Evolutionary conservation across 2,113 vertebrate genomes (phyloP), one percentile per base, ranked within the genome.

Genomic region (Falcunculus frontatus): DNA sequence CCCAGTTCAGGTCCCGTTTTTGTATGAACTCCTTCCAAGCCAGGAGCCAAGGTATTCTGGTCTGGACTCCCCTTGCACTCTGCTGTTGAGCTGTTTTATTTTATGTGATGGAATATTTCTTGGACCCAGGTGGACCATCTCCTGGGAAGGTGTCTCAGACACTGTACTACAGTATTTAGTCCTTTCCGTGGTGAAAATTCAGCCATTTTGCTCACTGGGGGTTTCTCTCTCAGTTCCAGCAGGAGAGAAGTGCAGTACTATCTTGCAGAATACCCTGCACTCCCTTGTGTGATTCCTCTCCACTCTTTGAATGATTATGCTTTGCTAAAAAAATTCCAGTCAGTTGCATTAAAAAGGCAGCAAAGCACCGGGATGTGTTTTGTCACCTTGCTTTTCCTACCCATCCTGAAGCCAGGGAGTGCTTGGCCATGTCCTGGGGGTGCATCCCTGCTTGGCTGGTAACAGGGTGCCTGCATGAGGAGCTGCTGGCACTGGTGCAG

Each of bases 221-320:
- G 18, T 80, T 29, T 83, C 1, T 39, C 5, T 80, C 32, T 80
- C 0, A 0, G 7, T 57, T 89, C 37, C 30, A 55, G 55, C n/a
- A 55, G 60, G 39, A 65, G 63, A 46, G 39, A 22, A 2, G 0
- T 9, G 10, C 47, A 25, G 19, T 53, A 22, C 32, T 72, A 5
- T 27, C 59, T 52, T 27, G 37, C 52, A n/a, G n/a, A 11, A 27
- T n/a, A 16, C 9, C 23, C 20, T 49, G 33, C n/a, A 4, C n/a
- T 91, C n/a, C 57, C 1, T 56, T 56, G 13, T 13, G 12, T 29
- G 75, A 41, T 25, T 62, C 13, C 27, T 75, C 32, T 80, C 42
- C n/a, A 47, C 0, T 0, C 64, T 90, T 68, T 47, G 22, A 42
- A 6, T 42, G 21, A 42, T 82, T 59, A 25, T 4, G 0, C 6